A percentile compares a stretch with the other conserved stretches of the same genome.
These are phyloP conservation scores for Xiphophorus birchmanni DNA, from an alignment of 2,797 vertebrate species.

Conservation along the genomic window DNA sequence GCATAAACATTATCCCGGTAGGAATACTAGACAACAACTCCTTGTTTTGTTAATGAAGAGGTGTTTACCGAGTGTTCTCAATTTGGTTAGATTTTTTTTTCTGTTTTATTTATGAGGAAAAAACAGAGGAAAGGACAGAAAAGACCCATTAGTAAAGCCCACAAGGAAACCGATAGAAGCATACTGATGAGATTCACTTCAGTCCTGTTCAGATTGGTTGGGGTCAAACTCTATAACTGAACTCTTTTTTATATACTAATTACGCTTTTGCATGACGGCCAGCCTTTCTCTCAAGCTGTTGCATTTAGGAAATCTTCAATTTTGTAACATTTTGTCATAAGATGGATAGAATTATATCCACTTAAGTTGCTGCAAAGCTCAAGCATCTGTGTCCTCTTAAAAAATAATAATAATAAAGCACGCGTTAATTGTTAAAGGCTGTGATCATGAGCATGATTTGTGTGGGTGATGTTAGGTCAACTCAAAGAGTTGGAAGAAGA, in stretches of 20 bases:
- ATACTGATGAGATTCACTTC: constrained; percentile 57
- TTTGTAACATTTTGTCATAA: background rate
- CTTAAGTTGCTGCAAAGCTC: background rate
- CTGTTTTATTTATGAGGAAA: background rate
- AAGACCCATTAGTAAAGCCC: constrained; percentile 59
- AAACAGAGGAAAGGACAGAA: constrained; percentile 56
- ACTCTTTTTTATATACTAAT: background rate
- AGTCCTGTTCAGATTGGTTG: constrained; percentile 51
- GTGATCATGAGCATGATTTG: constrained; percentile 43
- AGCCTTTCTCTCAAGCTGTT: background rate
- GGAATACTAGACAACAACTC: background rate
- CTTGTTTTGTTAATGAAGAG: background rate
- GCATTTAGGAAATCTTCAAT: background rate
- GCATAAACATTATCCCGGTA: background rate
- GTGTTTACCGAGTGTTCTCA: background rate
- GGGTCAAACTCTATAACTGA: background rate
- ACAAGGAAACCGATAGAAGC: constrained; percentile 29
- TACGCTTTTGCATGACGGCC: constrained; percentile 12
- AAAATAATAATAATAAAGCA: constrained; percentile 19
- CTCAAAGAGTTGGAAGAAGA: constrained; percentile 14
- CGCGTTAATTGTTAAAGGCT: constrained; percentile 43
- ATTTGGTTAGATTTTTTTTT: background rate
- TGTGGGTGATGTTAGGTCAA: constrained; percentile 53
- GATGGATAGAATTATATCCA: too few relatives aligned
- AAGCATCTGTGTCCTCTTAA: constrained; percentile 8